phyloP scores from a whole-genome alignment of 1,140 invertebrate species.

The Melipona quadrifasciata region DNA sequence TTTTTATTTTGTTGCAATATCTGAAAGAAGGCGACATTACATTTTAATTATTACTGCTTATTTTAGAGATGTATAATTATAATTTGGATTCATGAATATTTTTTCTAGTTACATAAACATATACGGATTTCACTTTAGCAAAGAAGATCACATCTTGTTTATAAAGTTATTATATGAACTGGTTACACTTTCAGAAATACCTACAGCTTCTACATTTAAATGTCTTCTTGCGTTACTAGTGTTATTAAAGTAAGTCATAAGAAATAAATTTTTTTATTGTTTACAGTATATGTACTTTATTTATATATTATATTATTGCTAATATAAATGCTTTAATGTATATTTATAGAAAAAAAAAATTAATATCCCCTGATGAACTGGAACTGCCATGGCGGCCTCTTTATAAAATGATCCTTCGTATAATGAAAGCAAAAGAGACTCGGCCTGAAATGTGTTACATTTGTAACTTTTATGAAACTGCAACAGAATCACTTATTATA shows the following conservation, averaged over 20 bases:
- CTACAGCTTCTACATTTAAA: slow-evolving; percentile 87
- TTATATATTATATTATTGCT: neutral
- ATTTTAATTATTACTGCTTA: neutral
- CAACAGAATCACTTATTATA: slow-evolving; percentile 69
- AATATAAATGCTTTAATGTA: neutral
- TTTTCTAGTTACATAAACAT: slow-evolving; percentile 89
- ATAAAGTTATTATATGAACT: slow-evolving; percentile 93
- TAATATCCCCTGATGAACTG: slow-evolving; percentile 91
- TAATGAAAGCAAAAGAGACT: slow-evolving; percentile 80
- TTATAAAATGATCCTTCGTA: slow-evolving; percentile 85
- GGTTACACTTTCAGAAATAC: slow-evolving; percentile 90
- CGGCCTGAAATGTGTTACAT: slow-evolving; percentile 85
- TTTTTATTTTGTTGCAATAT: neutral
- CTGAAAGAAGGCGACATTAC: neutral
- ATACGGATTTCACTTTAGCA: slow-evolving; percentile 93
- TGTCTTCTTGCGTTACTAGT: slow-evolving; percentile 78
- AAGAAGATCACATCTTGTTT: slow-evolving; percentile 94
- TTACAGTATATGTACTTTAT: too few species aligned
- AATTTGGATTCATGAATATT: slow-evolving; percentile 50
- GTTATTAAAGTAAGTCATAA: slow-evolving; percentile 83
- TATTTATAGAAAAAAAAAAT: slow-evolving; percentile 86
- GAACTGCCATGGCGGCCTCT: slow-evolving; percentile 93
- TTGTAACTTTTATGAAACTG: slow-evolving; percentile 78
- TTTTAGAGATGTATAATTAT: neutral
- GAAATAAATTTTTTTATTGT: neutral